Evolutionary conservation across 2,797 vertebrate genomes (phyloP), one percentile per base, ranked within the genome.

Genomic region (Tinamus major): DNA sequence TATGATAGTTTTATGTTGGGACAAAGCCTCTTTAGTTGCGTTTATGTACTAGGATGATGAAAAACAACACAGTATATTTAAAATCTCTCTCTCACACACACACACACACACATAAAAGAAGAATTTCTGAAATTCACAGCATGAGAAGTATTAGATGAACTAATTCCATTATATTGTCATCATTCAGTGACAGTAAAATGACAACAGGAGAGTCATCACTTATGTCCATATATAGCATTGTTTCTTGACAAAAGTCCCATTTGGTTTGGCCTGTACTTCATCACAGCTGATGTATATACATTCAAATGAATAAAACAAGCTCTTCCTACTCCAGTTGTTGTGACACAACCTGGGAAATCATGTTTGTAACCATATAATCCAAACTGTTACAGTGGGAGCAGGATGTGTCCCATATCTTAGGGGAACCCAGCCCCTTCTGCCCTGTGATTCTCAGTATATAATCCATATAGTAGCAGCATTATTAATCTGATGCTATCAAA

Each of bases 161-260:
- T 78, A 65, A 84, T 51, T 74, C 18, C 6, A 59, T 19, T 8
- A 75, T 1, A 5, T 78, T 79, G 84, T 64, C 31, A 33, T 62
- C 13, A 23, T 41, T 53, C 79, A 48, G 65, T 16, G 24, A 72
- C 15, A 37, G 12, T 33, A 24, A 56, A 20, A 56, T 42, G 2
- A 2, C 24, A 64, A 10, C 21, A 74, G 9, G 4, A 63, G 12
- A 80, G 76, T 10, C 59, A 72, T 55, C 8, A 55, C 9, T 26
- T 44, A 42, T 35, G 3, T 10, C 41, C 2, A 0, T 58, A 62
- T 9, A 21, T 56, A 29, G 13, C 24, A 5, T 3, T 75, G 2
- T 53, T 72, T 79, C 26, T 79, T 70, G 77, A 11, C 4, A 39
- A 19, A 19, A 37, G 17, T 14, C 13, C 6, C 20, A 24, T 2